Evolutionary conservation across 2,797 vertebrate species (phyloP).

Genomic region (Scleropages formosus): DNA sequence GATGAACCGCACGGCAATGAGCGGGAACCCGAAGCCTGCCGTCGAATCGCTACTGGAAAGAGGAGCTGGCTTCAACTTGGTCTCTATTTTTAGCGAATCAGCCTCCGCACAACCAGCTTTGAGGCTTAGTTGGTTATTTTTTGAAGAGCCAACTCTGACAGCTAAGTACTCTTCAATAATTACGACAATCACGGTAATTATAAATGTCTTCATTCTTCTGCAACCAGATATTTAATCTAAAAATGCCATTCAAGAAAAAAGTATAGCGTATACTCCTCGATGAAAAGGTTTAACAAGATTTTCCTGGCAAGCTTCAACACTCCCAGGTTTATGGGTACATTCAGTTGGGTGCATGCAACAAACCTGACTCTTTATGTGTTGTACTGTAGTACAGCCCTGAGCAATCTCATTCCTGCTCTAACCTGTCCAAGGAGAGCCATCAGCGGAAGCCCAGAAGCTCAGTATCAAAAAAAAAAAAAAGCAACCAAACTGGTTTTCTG

Average conservation of each 20-base stretch:
- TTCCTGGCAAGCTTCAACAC: no score
- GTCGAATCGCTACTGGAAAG: neutral
- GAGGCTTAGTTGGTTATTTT: neutral
- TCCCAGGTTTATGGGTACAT: no score
- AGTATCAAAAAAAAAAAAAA: neutral
- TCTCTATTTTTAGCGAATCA: constrained; percentile 14
- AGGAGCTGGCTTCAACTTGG: neutral
- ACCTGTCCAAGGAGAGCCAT: neutral
- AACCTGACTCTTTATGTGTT: no score
- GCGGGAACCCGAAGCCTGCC: neutral
- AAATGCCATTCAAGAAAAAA: no score
- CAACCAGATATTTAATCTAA: no score
- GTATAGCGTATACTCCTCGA: no score
- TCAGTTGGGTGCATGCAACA: no score
- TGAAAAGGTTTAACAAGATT: no score
- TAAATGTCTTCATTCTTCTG: no score
- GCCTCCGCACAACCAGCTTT: neutral
- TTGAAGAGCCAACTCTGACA: neutral
- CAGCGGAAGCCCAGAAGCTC: neutral
- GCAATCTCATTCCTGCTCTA: neutral
- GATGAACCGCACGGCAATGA: neutral
- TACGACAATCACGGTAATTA: neutral
- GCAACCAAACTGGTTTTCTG: neutral
- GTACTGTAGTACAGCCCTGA: neutral
- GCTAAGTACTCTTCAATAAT: neutral